Percentiles rank a stretch among this genome's conserved stretches.
Conservation (phyloP, 2,888 invertebrate species). For the Lochmaea capreae region DNA sequence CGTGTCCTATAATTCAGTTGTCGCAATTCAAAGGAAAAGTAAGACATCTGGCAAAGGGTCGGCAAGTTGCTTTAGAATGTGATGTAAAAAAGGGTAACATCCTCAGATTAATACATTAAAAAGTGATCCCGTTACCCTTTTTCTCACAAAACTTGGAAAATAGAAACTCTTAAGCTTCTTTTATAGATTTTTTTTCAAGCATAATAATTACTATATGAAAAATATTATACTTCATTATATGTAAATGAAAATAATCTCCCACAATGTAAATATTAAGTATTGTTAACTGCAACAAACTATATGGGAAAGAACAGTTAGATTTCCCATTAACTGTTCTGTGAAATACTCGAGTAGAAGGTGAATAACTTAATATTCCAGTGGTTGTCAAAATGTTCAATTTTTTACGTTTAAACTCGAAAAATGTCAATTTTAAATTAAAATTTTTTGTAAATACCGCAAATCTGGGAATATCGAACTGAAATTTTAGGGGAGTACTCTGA, state of each 20-base stretch:
- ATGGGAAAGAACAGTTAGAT: not conserved
- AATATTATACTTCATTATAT: not conserved
- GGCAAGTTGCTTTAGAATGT: too few relatives aligned
- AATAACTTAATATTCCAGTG: constrained; percentile 6
- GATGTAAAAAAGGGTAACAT: too few relatives aligned
- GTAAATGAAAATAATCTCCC: not conserved
- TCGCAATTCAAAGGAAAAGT: too few relatives aligned
- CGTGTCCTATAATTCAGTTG: too few relatives aligned
- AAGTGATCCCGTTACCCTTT: too few relatives aligned
- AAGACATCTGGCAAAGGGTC: too few relatives aligned
- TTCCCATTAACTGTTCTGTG: not conserved
- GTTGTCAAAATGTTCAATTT: not conserved
- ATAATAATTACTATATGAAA: not conserved
- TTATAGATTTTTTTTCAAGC: too few relatives aligned
- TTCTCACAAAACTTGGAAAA: too few relatives aligned
- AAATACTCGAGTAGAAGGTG: not conserved
- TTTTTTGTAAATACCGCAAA: not conserved
- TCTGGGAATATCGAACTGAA: too few relatives aligned
- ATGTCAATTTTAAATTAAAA: not conserved
- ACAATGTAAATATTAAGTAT: not conserved
- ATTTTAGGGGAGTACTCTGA: too few relatives aligned
- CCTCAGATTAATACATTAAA: too few relatives aligned
- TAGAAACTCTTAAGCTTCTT: too few relatives aligned
- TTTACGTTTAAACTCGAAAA: not conserved
- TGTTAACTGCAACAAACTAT: not conserved